Evolutionary conservation across 2,113 vertebrate genomes (phyloP).

Genomic region (Camelus bactrianus): DNA sequence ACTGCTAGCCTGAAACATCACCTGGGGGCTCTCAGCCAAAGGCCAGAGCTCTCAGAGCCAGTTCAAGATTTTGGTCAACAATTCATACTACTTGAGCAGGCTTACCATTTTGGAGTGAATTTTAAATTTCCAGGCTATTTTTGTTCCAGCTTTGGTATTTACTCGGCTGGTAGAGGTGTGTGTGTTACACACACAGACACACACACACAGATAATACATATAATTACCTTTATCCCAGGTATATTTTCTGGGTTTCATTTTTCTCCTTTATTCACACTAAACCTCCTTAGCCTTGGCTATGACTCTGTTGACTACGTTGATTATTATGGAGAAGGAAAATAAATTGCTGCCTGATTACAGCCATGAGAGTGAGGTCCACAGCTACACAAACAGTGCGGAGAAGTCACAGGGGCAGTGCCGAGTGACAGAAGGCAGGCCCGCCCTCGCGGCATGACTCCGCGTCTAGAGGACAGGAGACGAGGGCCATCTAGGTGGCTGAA

Average conservation of each 20-base stretch:
- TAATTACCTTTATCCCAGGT: not conserved
- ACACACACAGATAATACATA: not conserved
- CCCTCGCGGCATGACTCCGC: no score
- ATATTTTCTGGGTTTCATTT: not conserved
- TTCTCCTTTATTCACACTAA: not conserved
- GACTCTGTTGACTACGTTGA: not conserved
- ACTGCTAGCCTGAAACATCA: not conserved
- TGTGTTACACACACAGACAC: not conserved
- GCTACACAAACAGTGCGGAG: not conserved
- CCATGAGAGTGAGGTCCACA: not conserved
- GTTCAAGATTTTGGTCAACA: not conserved
- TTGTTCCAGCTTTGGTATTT: not conserved
- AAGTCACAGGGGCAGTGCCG: rapidly evolving
- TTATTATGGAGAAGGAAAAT: not conserved
- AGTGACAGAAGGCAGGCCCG: not conserved
- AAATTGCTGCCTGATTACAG: not conserved
- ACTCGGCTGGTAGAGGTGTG: not conserved
- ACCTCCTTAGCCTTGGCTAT: not conserved
- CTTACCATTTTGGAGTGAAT: not conserved
- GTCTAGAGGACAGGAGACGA: not conserved
- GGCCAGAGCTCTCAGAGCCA: not conserved
- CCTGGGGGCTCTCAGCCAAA: not conserved
- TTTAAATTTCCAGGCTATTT: slow-evolving; percentile 8
- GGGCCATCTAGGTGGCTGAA: not conserved
- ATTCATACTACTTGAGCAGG: not conserved